Evolutionary conservation across 2,797 vertebrate species (phyloP).

Genomic region (Acanthiza pusilla): DNA sequence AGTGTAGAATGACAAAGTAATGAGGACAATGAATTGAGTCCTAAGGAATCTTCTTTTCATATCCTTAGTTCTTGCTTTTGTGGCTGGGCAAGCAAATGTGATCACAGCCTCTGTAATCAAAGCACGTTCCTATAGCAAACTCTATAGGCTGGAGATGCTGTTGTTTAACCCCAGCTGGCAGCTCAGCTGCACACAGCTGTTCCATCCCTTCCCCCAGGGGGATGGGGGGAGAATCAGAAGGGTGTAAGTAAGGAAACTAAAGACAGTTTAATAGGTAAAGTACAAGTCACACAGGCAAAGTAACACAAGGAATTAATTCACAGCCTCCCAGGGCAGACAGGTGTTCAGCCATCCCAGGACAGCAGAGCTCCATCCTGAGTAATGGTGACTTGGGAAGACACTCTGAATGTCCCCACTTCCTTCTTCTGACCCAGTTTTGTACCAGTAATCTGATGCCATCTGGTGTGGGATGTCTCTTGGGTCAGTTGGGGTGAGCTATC

Average conservation of each 20-base stretch:
- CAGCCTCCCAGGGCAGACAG: no score
- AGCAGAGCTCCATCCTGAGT: background rate
- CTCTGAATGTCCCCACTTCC: background rate
- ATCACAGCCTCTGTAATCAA: fast-evolving
- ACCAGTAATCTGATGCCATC: background rate
- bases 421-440: background rate
- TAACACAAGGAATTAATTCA: background rate
- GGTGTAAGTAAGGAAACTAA: background rate
- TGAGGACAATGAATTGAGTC: background rate
- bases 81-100: background rate
- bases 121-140: background rate
- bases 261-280: background rate
- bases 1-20: background rate
- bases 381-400: background rate
- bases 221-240: background rate
- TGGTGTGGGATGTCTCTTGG: background rate
- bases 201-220: background rate
- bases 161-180: background rate
- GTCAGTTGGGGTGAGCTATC: background rate
- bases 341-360: background rate
- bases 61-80: background rate
- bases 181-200: background rate
- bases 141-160: background rate
- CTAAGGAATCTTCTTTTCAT: background rate
- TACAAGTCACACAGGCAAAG: background rate